phyloP scores from a whole-genome alignment of 2,797 vertebrate species.

The Hirundo rustica region DNA sequence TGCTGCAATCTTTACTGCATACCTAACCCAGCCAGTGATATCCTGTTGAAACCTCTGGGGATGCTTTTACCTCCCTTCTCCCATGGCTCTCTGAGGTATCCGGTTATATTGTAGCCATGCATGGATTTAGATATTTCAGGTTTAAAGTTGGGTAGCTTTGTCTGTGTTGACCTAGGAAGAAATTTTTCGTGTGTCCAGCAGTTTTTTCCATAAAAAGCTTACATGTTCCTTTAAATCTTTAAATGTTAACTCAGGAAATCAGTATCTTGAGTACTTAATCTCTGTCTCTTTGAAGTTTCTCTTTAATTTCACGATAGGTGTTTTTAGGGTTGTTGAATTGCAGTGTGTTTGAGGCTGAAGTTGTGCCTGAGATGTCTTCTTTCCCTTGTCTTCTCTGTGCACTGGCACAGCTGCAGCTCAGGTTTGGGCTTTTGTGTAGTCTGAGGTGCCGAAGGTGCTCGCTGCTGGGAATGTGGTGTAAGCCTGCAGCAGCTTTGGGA shows the following conservation, averaged over 20 bases:
- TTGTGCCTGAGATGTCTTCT: not conserved
- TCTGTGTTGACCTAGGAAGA: not conserved
- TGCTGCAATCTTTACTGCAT: not conserved
- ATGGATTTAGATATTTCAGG: not conserved
- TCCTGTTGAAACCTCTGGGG: not conserved
- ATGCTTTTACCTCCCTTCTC: not conserved
- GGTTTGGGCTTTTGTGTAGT: not conserved
- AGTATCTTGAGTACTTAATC: not conserved
- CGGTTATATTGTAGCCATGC: not conserved
- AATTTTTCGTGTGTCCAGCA: not conserved
- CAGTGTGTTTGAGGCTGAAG: not conserved
- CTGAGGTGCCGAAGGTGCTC: not conserved
- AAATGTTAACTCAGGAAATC: not conserved
- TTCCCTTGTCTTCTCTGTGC: not conserved
- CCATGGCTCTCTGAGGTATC: not conserved
- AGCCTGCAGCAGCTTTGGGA: not conserved
- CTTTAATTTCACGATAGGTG: not conserved
- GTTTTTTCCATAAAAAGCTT: not conserved
- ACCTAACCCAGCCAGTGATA: not conserved
- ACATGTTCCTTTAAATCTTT: not conserved
- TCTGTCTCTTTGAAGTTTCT: not conserved
- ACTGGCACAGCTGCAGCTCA: not conserved
- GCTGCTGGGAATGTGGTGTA: fast-evolving
- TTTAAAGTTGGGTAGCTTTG: not conserved
- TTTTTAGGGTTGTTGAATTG: not conserved